Evolutionary conservation across 2,888 invertebrate genomes (phyloP).

Genomic region (Cryptophagus acutangulus): DNA sequence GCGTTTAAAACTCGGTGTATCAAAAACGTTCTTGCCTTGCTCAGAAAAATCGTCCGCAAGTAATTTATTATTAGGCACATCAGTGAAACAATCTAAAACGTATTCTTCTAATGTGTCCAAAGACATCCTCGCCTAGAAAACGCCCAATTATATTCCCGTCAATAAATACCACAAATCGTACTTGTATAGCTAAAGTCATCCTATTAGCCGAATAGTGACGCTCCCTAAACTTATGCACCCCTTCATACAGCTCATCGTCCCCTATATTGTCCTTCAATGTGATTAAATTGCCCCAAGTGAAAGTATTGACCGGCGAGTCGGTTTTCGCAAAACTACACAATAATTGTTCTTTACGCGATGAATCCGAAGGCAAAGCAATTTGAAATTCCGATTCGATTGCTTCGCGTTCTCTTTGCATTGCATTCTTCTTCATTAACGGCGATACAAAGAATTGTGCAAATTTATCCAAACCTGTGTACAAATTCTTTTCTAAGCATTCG

Average conservation of each 20-base stretch:
- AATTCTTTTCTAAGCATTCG: slow-evolving; percentile 75
- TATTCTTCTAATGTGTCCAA: slow-evolving; percentile 61
- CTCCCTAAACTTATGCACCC: slow-evolving; percentile 68
- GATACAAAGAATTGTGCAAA: slow-evolving; percentile 86
- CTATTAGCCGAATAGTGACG: slow-evolving; percentile 81
- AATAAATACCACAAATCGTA: slow-evolving; percentile 31
- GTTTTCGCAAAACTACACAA: slow-evolving; percentile 62
- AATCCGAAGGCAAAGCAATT: slow-evolving; percentile 70
- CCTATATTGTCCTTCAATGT: slow-evolving; percentile 65
- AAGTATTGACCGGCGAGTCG: slow-evolving; percentile 71
- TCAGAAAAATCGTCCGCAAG: slow-evolving; percentile 58
- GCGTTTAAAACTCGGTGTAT: slow-evolving; percentile 59
- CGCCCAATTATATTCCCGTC: background rate
- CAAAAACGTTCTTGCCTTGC: slow-evolving; percentile 54
- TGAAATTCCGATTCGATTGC: slow-evolving; percentile 91
- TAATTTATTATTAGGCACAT: slow-evolving; percentile 63
- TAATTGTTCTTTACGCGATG: slow-evolving; percentile 71
- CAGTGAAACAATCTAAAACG: slow-evolving; percentile 62
- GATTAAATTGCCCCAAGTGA: slow-evolving; percentile 79
- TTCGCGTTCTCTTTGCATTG: slow-evolving; percentile 81
- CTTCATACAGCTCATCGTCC: slow-evolving; percentile 63
- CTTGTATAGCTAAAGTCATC: slow-evolving; percentile 83
- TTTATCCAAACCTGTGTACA: slow-evolving; percentile 72
- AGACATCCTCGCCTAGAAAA: slow-evolving; percentile 54
- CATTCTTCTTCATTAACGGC: slow-evolving; percentile 78